Evolutionary conservation across 2,797 vertebrate species (phyloP), one percentile per base, ranked within the genome.

Genomic region (Botia almorhae): DNA sequence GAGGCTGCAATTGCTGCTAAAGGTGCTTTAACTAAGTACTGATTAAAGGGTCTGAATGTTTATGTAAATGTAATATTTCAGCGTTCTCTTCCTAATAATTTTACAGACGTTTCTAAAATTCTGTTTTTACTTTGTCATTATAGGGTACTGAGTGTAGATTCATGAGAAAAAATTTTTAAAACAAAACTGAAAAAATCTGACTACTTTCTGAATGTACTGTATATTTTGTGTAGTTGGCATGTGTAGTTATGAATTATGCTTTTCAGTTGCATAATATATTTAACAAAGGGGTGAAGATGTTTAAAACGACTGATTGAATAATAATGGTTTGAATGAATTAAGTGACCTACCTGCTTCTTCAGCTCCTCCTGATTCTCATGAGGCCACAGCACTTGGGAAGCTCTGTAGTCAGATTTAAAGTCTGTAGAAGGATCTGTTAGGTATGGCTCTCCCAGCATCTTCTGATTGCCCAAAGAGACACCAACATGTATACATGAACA

Each of bases 321-420:
- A 56, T 55, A 13, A 21, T 14, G 2, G 3, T 39, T 3, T 13
- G 14, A 70, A 64, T 43, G 11, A 53, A 33, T n/a, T 36, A 43
- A 43, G n/a, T 69, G 69, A 10, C 48, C 26, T 84, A 95, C 97
- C 94, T 96, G 94, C 90, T 94, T 95, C 85, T 88, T 94, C 12
- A 91, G 84, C 72, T 96, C 92, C 81, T 96, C 95, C 69, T 90
- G 84, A 79, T 96, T 93, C n/a, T 86, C 85, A 55, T 90, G 92
- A 83, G 94, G 91, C 93, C 94, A 95, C 81, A 95, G 85, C 0
- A 87, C 21, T 2, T 76, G 82, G 2, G 88, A 33, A 69, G 81
- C 70, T 39, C 53, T 89, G 82, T 58, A 74, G 82, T 81, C 65
- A 69, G 81, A 69, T 36, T 50, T 89, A 81, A 58, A 75, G 82